Percentiles rank a stretch among this genome's conserved stretches.
phyloP scores from a whole-genome alignment of 2,113 vertebrate species.

The Oenanthe oenanthe region DNA sequence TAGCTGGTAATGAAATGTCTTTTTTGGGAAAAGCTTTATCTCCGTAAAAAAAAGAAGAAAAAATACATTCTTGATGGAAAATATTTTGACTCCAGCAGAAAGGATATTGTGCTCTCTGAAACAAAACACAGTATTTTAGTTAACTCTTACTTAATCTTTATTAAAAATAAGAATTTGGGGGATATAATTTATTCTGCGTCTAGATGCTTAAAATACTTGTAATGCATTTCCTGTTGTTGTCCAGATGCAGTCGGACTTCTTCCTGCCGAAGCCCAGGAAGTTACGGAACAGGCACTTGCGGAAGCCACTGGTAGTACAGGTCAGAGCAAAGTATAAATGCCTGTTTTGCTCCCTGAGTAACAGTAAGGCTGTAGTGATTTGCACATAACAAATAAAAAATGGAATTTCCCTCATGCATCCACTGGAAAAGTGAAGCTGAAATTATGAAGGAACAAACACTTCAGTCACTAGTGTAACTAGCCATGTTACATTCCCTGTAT shows the following conservation, averaged over 20 bases:
- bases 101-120: background rate
- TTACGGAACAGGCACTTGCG: slow-evolving; percentile 88
- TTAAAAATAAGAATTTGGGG: background rate
- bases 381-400: background rate
- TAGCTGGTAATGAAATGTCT: background rate
- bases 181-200: background rate
- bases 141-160: background rate
- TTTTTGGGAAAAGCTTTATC: background rate
- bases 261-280: slow-evolving; percentile 90
- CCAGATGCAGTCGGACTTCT: slow-evolving; percentile 92
- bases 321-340: slow-evolving; percentile 61
- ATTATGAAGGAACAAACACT: background rate
- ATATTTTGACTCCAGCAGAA: background rate
- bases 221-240: background rate
- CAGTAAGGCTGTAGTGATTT: background rate
- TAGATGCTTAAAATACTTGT: background rate
- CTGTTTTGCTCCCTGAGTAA: background rate
- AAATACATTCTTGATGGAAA: background rate
- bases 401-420: background rate
- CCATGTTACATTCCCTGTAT: background rate
- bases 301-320: slow-evolving; percentile 96
- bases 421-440: background rate
- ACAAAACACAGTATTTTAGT: background rate
- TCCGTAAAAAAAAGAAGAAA: background rate
- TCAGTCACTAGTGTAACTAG: background rate